Conservation (phyloP, 2,888 invertebrate genomes). For the Alsophila aescularia region DNA sequence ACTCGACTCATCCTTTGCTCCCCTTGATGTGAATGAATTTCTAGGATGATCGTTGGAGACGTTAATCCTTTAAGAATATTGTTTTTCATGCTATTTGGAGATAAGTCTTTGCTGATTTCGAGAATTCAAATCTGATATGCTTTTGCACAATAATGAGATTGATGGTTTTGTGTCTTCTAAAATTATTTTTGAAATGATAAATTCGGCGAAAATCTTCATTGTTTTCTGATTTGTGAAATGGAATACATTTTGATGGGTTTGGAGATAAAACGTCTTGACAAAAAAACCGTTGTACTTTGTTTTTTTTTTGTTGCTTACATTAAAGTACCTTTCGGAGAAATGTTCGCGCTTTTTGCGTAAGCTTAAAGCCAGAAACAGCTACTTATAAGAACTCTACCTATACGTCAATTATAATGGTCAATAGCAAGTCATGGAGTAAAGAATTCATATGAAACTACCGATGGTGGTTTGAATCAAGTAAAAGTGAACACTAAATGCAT, state of each 20-base stretch:
- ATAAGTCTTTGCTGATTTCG: slow-evolving; percentile 33
- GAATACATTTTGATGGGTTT: not conserved
- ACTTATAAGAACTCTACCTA: no score
- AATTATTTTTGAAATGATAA: not conserved
- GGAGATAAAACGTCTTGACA: no score
- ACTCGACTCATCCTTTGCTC: not conserved
- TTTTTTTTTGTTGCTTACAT: no score
- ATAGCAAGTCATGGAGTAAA: no score
- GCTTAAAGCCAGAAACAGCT: no score
- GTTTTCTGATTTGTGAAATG: not conserved
- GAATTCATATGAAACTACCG: no score
- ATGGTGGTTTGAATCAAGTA: no score
- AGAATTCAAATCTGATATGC: slow-evolving; percentile 5
- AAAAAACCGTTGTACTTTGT: not conserved
- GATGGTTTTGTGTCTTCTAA: not conserved
- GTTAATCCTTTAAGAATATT: slow-evolving; percentile 51
- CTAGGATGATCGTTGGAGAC: not conserved
- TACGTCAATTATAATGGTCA: no score
- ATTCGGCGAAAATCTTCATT: not conserved
- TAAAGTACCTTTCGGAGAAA: no score
- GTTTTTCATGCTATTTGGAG: slow-evolving; percentile 50
- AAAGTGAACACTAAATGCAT: no score
- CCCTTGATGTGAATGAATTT: not conserved
- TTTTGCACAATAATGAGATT: slow-evolving; percentile 10
- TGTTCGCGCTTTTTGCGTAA: no score